Conservation (phyloP, 2,113 vertebrate genomes). For the Grantiella picta region DNA sequence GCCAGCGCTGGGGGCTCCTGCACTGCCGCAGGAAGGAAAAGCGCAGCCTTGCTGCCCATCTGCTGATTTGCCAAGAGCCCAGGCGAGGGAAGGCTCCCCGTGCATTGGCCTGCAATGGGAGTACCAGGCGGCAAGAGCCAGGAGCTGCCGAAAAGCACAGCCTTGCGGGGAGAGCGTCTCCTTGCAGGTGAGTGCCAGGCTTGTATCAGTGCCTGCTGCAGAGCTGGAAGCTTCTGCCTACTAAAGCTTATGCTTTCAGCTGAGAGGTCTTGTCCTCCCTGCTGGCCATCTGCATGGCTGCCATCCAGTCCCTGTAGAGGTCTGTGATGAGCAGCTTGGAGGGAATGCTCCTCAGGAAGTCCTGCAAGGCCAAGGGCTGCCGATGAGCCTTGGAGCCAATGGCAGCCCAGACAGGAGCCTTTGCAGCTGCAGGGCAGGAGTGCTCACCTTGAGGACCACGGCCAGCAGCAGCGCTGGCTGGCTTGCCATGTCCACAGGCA, state of each 20-base stretch:
- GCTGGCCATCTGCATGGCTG: no score
- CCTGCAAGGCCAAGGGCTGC: neutral
- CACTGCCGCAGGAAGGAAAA: rapidly evolving
- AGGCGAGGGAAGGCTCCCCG: rapidly evolving
- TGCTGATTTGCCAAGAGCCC: neutral
- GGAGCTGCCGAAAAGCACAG: no score
- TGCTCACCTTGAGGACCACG: neutral
- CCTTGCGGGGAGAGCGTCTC: rapidly evolving
- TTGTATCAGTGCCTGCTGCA: neutral
- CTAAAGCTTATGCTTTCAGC: no score
- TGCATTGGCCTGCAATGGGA: no score
- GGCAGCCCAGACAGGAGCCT: neutral
- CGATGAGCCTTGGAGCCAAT: neutral
- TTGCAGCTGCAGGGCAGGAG: neutral
- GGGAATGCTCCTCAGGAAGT: rapidly evolving
- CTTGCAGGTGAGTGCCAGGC: neutral
- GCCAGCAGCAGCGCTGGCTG: neutral
- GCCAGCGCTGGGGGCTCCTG: rapidly evolving
- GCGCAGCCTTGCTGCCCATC: neutral
- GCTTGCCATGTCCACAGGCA: neutral
- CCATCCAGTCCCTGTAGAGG: neutral
- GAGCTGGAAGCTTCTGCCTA: neutral
- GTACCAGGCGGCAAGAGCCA: no score
- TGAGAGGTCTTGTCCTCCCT: neutral
- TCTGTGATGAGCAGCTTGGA: rapidly evolving